Conservation (phyloP, 2,888 invertebrate genomes). For the Nomada goodeniana region DNA sequence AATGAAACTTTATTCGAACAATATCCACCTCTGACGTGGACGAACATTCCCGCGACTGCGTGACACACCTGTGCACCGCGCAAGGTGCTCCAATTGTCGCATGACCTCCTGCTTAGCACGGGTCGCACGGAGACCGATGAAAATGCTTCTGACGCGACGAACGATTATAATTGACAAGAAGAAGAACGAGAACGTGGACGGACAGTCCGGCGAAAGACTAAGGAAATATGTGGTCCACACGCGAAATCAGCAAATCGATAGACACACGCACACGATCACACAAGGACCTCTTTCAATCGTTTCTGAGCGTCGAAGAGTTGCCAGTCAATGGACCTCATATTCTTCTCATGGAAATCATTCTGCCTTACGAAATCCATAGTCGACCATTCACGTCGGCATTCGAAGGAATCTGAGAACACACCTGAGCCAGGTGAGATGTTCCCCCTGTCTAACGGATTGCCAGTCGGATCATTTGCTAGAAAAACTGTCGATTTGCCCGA, state of each 20-base stretch:
- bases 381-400: background rate
- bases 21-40: background rate
- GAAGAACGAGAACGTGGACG: constrained; percentile 19
- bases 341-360: background rate
- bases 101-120: constrained; percentile 61
- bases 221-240: background rate
- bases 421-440: constrained; percentile 51
- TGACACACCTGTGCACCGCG: background rate
- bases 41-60: background rate
- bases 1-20: no score
- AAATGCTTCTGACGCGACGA: constrained; percentile 53
- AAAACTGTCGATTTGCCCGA: constrained; percentile 81
- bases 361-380: background rate
- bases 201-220: constrained; percentile 18
- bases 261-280: constrained; percentile 2
- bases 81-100: constrained; percentile 30
- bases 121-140: constrained; percentile 52
- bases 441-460: constrained; percentile 55
- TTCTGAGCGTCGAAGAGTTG: background rate
- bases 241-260: constrained; percentile 31
- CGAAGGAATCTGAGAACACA: constrained; percentile 28
- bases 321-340: background rate
- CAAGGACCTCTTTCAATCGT: background rate
- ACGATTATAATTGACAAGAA: constrained; percentile 28
- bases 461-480: constrained; percentile 72